Conservation (phyloP, 2,113 vertebrate species). For the Protobothrops flavoviridis region DNA sequence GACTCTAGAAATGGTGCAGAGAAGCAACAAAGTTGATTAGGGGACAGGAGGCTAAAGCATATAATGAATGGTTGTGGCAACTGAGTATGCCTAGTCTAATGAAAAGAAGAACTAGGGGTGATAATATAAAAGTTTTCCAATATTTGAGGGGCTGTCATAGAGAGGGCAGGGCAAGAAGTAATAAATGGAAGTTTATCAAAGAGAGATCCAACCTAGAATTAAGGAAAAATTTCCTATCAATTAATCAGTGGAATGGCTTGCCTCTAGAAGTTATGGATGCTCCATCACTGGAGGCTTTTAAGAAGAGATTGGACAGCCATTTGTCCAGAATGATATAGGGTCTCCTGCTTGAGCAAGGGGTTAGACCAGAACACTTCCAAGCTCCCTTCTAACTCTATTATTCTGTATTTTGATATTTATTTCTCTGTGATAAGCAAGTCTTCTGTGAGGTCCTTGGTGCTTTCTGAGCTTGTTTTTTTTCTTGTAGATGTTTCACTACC, state of each 20-base stretch:
- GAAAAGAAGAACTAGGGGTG: no score
- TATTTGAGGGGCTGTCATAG: no score
- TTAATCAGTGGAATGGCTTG: not conserved
- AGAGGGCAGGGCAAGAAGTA: no score
- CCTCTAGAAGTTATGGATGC: not conserved
- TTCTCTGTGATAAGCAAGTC: not conserved
- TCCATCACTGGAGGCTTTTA: not conserved
- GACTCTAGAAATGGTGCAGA: not conserved
- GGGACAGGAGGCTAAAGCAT: not conserved
- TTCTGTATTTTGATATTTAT: not conserved
- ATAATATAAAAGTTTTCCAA: no score
- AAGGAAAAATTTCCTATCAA: not conserved
- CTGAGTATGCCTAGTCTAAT: no score
- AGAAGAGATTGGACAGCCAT: not conserved
- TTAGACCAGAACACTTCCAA: not conserved
- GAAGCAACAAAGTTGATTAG: not conserved
- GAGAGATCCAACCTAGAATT: no score
- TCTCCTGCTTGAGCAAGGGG: not conserved
- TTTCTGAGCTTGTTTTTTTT: not conserved
- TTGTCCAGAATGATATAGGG: not conserved
- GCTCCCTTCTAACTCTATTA: not conserved
- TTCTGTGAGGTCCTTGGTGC: not conserved
- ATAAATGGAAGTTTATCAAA: no score
- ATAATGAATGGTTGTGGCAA: not conserved
- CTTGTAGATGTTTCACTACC: not conserved